phyloP scores from a whole-genome alignment of 2,113 vertebrate genomes.

The Sander vitreus region DNA sequence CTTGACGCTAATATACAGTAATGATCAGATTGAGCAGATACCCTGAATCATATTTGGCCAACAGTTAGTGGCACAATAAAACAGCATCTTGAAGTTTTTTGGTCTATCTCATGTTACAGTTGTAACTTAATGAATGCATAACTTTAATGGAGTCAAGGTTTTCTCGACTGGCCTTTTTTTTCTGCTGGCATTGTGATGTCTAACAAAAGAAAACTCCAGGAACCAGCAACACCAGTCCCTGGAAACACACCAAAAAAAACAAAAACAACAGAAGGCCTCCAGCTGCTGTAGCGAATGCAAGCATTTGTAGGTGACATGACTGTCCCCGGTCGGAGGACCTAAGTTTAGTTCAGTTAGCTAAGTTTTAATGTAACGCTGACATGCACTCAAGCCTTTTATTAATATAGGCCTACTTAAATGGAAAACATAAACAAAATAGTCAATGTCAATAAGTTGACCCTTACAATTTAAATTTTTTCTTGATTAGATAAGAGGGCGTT shows the following conservation, averaged over 20 bases:
- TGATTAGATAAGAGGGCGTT: background rate
- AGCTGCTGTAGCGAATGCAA: background rate
- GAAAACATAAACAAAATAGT: background rate
- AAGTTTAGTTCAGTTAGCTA: background rate
- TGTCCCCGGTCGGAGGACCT: no score
- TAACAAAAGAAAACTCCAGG: constrained; percentile 20
- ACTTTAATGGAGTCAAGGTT: background rate
- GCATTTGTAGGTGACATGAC: background rate
- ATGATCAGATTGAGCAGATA: background rate
- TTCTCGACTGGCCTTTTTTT: background rate
- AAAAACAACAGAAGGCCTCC: background rate
- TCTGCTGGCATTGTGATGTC: background rate
- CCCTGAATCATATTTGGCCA: background rate
- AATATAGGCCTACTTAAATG: no score
- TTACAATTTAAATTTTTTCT: background rate
- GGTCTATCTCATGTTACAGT: background rate
- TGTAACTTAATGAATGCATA: constrained; percentile 13
- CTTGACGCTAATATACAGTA: background rate
- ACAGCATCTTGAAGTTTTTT: background rate
- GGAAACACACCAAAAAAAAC: background rate
- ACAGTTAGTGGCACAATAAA: background rate
- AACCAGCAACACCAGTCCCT: no score
- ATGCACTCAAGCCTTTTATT: background rate
- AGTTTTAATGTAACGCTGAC: background rate
- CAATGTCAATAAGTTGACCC: background rate